Evolutionary conservation across 2,113 vertebrate genomes (phyloP), one percentile per base, ranked within the genome.

Genomic region (Ctenodactylus gundi): DNA sequence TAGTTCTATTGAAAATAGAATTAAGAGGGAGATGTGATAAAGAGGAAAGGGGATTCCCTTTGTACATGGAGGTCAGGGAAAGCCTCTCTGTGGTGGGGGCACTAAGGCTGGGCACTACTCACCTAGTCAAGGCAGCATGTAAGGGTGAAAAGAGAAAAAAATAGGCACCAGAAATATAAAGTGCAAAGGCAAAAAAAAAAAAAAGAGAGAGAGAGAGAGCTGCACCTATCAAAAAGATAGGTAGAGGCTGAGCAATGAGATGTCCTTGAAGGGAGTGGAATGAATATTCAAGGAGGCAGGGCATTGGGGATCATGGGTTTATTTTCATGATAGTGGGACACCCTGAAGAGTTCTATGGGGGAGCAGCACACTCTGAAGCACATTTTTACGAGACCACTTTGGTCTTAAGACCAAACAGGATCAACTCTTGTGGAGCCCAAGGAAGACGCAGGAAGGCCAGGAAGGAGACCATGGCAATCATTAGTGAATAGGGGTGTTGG

Each of bases 261-360:
- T 8, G 4, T 10, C 87, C 46, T 8, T 23, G 25, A 29, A 6
- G 1, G 2, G 1, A 7, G 31, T 14, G 14, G 20, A 29, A 72
- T 36, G 36, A 36, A 0, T n/a, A n/a, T n/a, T 2, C 14, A 7
- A 17, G n/a, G 44, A 78, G 13, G 46, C 6, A 21, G 51, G 5
- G 39, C 46, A 29, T n/a, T n/a, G 34, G 27, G 7, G 51, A 4
- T 20, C 2, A n/a, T 0, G 0, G 27, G 11, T 72, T 39, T 72
- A 44, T 76, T 55, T 41, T 23, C 21, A 76, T 39, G 31, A 6
- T 9, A 44, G 51, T 11, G 20, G 49, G 60, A 67, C 67, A 64
- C 18, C 6, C 53, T 9, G 21, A 15, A 3, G 55, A 44, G 5
- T 84, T 39, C 21, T 4, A 6, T 6, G 62, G 15, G 8, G 7